Conservation (phyloP, 2,113 vertebrate species). For the Urocitellus parryii region DNA sequence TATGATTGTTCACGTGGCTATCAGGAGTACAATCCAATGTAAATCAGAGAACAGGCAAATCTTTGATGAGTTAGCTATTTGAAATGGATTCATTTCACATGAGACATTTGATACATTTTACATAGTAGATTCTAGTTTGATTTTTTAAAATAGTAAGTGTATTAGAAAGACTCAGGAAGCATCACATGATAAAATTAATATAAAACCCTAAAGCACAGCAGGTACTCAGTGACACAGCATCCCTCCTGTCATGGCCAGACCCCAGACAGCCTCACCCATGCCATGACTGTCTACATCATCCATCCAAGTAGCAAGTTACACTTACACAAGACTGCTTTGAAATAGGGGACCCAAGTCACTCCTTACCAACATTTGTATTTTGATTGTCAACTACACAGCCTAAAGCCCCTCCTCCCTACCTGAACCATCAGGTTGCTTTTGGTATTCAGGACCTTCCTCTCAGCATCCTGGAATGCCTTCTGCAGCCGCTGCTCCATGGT, state of each 20-base stretch:
- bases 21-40: neutral
- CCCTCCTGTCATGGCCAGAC: neutral
- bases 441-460: slow-evolving; percentile 91
- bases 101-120: neutral
- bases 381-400: rapidly evolving
- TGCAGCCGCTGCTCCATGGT: slow-evolving; percentile 96
- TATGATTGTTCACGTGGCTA: neutral
- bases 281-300: neutral
- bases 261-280: neutral
- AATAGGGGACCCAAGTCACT: neutral
- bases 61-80: slow-evolving; percentile 2
- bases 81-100: slow-evolving; percentile 19
- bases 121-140: neutral
- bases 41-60: slow-evolving; percentile 12
- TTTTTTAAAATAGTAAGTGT: neutral
- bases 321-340: neutral
- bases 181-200: neutral
- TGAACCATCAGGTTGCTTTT: slow-evolving; percentile 93
- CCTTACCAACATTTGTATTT: neutral
- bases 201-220: neutral
- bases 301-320: neutral
- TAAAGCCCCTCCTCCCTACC: slow-evolving; percentile 83
- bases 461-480: slow-evolving; percentile 95
- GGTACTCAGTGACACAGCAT: neutral
- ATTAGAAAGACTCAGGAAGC: neutral